phyloP scores from a whole-genome alignment of 2,797 vertebrate species.

The Cuniculus paca region DNA sequence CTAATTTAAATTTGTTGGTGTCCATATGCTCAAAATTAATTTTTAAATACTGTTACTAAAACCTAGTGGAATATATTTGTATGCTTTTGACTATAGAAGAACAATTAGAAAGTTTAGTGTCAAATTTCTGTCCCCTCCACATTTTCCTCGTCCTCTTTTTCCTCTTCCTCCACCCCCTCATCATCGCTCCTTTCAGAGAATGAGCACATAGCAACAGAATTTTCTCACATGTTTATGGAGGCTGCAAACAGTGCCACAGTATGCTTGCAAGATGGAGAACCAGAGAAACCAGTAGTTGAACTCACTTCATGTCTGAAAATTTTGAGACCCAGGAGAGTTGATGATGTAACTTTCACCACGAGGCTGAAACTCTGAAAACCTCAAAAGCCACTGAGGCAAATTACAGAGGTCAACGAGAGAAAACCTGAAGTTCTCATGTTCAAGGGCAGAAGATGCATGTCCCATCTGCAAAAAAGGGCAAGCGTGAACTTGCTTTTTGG shows the following conservation, averaged over 20 bases:
- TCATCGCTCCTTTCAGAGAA: background rate
- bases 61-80: background rate
- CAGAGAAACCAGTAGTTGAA: too few species aligned
- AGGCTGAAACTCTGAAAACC: background rate
- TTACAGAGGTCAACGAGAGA: background rate
- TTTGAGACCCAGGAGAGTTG: background rate
- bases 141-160: background rate
- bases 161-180: background rate
- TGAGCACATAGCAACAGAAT: background rate
- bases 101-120: background rate
- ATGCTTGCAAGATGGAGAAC: background rate
- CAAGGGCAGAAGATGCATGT: background rate
- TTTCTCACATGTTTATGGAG: background rate
- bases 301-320: background rate
- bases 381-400: too few species aligned
- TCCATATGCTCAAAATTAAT: background rate
- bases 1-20: background rate
- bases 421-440: background rate
- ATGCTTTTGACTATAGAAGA: background rate
- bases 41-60: slow-evolving; percentile 18
- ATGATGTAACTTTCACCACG: background rate
- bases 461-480: too few species aligned
- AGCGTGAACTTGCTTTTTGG: background rate
- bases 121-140: background rate
- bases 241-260: background rate